These are phyloP conservation scores for Muscicapa striata DNA, from an alignment of 2,797 vertebrate species.

Conservation along the genomic window DNA sequence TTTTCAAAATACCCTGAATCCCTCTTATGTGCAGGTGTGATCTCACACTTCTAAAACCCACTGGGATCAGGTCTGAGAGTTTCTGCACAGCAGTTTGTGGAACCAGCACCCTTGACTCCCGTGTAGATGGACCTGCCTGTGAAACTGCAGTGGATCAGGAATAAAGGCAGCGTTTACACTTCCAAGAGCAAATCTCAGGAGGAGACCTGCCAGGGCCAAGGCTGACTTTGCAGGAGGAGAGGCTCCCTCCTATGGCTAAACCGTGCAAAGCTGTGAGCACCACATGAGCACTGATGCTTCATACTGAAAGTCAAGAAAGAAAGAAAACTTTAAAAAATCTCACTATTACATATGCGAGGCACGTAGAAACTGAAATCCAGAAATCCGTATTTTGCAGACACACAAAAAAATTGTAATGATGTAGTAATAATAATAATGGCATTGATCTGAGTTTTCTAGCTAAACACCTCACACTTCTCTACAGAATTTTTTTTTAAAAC, in stretches of 20 bases:
- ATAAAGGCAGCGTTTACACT: neutral
- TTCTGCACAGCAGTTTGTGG: neutral
- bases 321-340: neutral
- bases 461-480: neutral
- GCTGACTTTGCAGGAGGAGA: neutral
- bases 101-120: neutral
- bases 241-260: conserved; percentile 59
- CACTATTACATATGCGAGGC: neutral
- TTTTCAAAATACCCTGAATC: conserved; percentile 45
- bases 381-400: neutral
- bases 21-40: neutral
- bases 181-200: neutral
- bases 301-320: neutral
- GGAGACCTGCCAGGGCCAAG: neutral
- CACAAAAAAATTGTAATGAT: neutral
- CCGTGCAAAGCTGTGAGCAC: neutral
- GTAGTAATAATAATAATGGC: too few relatives aligned
- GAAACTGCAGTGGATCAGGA: neutral
- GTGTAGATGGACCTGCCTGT: neutral
- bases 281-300: neutral
- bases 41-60: neutral
- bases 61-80: neutral
- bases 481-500: conserved; percentile 1
- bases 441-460: neutral
- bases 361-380: conserved; percentile 23